Percentiles rank a stretch among this genome's conserved stretches.
phyloP scores from a whole-genome alignment of 2,797 vertebrate genomes.

The Neosilurus hyrtlii region DNA sequence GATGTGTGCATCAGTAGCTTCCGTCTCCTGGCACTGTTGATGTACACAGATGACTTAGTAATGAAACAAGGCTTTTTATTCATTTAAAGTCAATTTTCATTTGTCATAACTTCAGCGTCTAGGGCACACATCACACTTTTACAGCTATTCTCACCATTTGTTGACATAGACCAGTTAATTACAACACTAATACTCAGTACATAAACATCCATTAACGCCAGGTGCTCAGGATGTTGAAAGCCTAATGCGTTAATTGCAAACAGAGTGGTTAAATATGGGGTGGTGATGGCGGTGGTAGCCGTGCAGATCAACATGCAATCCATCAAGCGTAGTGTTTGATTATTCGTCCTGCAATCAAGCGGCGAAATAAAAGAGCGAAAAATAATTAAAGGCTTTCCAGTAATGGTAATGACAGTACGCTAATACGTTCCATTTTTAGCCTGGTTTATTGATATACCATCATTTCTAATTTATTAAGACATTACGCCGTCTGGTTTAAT shows the following conservation, averaged over 20 bases:
- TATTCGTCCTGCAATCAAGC: constrained; percentile 42
- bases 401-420: neutral
- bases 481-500: constrained; percentile 26
- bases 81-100: constrained; percentile 1
- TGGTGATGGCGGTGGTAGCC: constrained; percentile 54
- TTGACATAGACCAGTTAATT: constrained; percentile 53
- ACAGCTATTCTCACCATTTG: constrained; percentile 53
- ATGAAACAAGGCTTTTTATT: constrained; percentile 16
- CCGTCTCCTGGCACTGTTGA: neutral
- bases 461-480: constrained; percentile 21
- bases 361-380: constrained; percentile 5
- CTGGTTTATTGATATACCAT: constrained; percentile 17
- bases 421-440: constrained; percentile 18
- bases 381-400: constrained; percentile 16
- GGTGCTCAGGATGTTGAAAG: constrained; percentile 55
- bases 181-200: constrained; percentile 56
- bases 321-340: constrained; percentile 64
- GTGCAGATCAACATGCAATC: constrained; percentile 67
- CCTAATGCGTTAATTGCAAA: constrained; percentile 59
- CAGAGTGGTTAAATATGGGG: constrained; percentile 53
- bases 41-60: constrained; percentile 17
- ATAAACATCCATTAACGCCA: constrained; percentile 60
- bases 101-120: constrained; percentile 15
- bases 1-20: neutral
- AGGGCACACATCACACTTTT: constrained; percentile 26